phyloP scores from a whole-genome alignment of 92 coral and sea anemone species.

The Desmophyllum pertusum region DNA sequence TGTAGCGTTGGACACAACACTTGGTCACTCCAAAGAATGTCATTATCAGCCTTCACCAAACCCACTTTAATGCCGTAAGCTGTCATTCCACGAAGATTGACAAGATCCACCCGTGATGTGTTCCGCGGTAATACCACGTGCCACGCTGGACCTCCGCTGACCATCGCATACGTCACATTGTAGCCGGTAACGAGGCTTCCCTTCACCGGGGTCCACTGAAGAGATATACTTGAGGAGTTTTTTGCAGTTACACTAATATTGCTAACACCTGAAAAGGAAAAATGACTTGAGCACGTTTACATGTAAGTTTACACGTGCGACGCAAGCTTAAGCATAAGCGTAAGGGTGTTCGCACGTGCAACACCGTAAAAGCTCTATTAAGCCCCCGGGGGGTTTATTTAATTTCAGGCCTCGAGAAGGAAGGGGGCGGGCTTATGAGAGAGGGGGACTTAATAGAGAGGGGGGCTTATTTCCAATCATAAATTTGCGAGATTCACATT shows the following conservation, averaged over 20 bases:
- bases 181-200: conserved; percentile 3
- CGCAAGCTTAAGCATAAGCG: too few relatives aligned
- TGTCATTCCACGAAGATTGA: conserved; percentile 29
- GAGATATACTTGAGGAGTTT: neutral
- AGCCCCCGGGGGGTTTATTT: too few relatives aligned
- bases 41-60: neutral
- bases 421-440: too few relatives aligned
- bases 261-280: neutral
- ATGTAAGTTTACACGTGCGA: neutral
- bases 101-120: neutral
- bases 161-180: conserved; percentile 6
- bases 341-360: too few relatives aligned
- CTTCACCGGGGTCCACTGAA: conserved; percentile 8
- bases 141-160: neutral
- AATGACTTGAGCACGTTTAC: neutral
- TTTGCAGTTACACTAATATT: neutral
- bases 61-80: conserved; percentile 18
- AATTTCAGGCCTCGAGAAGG: too few relatives aligned
- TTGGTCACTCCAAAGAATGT: conserved; percentile 10
- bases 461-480: too few relatives aligned
- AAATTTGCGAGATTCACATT: too few relatives aligned
- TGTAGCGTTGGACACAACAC: neutral
- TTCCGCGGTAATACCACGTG: neutral
- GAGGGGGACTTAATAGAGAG: too few relatives aligned
- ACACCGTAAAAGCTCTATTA: too few relatives aligned